Evolutionary conservation across 2,797 vertebrate genomes (phyloP), one percentile per base, ranked within the genome.

Genomic region (Platalea minor): DNA sequence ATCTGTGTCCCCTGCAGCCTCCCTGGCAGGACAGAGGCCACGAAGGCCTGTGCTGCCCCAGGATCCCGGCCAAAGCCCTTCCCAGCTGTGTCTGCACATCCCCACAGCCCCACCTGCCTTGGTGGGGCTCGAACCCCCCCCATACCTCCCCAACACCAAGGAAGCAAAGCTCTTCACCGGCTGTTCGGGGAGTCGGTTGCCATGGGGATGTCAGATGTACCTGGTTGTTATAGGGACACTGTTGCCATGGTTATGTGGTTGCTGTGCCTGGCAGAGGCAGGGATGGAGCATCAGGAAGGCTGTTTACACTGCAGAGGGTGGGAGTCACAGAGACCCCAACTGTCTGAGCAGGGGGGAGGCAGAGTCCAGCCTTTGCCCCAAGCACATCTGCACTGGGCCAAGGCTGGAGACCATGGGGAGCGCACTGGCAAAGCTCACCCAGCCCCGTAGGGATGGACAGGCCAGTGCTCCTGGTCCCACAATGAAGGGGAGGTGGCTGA

Each of bases 201-300:
- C 77, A 96, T 94, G 92, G 91, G 56, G 86, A 96, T 92, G 95
- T 96, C 92, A 93, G 90, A 96, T 92, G 77, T 91, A 97, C 95
- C 95, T 97, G 95, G 84, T 92, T 96, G 96, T 93, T 85, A 95
- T 67, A 85, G 95, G 86, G 92, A 95, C 80, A 93, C 59, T 39
- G 95, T 97, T 96, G 86, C 88, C 86, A 94, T 94, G 92, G 96
- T 75, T 81, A 94, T 33, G 10, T 0, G 0, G 63, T 97, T 96
- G 69, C 95, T 93, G 85, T 93, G 88, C 73, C 68, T 77, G 61
- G 54, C 29, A 65, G 74, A 88, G 46, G 31, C 79, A 83, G 45
- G 26, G 57, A 85, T 26, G 24, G 90, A 94, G 56, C 76, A 61
- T 68, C 6, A 28, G 35, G 17, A 90, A 78, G 65, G 69, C 61